Conservation (phyloP, 2,113 vertebrate genomes). For the Eolophus roseicapilla region DNA sequence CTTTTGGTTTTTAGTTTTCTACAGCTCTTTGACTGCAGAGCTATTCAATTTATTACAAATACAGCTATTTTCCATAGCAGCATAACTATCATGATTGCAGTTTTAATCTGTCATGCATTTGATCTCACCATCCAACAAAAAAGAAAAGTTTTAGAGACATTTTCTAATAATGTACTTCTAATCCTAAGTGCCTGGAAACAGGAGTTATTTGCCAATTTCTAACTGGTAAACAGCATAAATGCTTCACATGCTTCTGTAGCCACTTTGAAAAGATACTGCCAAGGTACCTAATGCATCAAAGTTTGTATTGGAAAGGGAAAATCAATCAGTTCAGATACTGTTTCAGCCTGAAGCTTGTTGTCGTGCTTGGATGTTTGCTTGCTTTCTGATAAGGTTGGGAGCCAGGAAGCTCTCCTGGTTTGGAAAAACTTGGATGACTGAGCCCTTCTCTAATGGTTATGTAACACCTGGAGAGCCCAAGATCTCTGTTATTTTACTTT, state of each 20-base stretch:
- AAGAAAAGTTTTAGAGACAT: neutral
- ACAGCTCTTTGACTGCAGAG: neutral
- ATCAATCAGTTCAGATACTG: slow-evolving; percentile 41
- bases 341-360: slow-evolving; percentile 42
- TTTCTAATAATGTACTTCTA: slow-evolving; percentile 29
- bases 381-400: slow-evolving; percentile 24
- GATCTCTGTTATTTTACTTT: neutral
- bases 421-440: slow-evolving; percentile 8
- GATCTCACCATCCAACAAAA: neutral
- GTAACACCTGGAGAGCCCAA: neutral
- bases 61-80: neutral
- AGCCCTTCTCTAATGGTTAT: neutral
- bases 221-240: slow-evolving; percentile 44
- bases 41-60: neutral
- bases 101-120: neutral
- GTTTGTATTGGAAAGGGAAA: slow-evolving; percentile 30
- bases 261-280: slow-evolving; percentile 42
- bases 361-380: slow-evolving; percentile 16
- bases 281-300: slow-evolving; percentile 56
- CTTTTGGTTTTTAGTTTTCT: neutral
- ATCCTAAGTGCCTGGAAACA: slow-evolving; percentile 33
- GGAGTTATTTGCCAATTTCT: slow-evolving; percentile 30
- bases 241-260: slow-evolving; percentile 33
- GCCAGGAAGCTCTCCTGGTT: neutral
- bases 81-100: neutral